Base-by-base conservation (phyloP, 2,797 vertebrate species). In the Danio aesculapii region DNA sequence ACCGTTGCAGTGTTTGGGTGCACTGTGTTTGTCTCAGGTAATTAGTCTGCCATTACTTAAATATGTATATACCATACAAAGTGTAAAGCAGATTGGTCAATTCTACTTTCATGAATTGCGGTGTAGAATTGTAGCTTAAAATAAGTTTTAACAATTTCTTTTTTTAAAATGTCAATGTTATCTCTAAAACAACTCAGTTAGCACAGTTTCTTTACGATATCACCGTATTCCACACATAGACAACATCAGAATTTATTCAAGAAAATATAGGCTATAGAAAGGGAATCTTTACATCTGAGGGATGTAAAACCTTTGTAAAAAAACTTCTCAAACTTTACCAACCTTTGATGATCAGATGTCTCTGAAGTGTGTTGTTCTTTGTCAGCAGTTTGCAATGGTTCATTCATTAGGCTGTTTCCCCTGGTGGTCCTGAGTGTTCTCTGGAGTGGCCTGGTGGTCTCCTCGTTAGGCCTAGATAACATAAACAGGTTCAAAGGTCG, bases 401-500 rank as follows among this genome's bases (percentile, higher is more conserved):
- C 2, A 8, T 41, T 68, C 17, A 84, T 12, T 44, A 83, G 79
- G 74, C 80, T 84, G 66, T 85, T 85, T 79, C 79, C 77, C 39
- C 16, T 83, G 64, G 77, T 74, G 50, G 69, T 79, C 78, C 59
- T 55, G 41, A 64, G 78, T 73, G 50, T 41, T 81, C 58, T 79
- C 59, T 79, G 41, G 68, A 53, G 49, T 71, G 59, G 58, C 68
- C 52, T 50, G 70, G 79, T 81, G 79, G 79, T 74, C 79, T 81
- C 52, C 70, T 74, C 79, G 61, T 81, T 81, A 81, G 70, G 43
- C 53, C 21, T 49, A 46, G 52, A 58, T 81, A 81, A 79, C 44
- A 74, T 79, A 83, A 83, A 83, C 82, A 39, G 49, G 70, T 63
- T 83, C 12, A 8, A 21, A 75, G 76, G 77, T 75, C 66, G 16